Evolutionary conservation across 2,113 vertebrate genomes (phyloP).

Genomic region (Brachypodius melanocephalos): DNA sequence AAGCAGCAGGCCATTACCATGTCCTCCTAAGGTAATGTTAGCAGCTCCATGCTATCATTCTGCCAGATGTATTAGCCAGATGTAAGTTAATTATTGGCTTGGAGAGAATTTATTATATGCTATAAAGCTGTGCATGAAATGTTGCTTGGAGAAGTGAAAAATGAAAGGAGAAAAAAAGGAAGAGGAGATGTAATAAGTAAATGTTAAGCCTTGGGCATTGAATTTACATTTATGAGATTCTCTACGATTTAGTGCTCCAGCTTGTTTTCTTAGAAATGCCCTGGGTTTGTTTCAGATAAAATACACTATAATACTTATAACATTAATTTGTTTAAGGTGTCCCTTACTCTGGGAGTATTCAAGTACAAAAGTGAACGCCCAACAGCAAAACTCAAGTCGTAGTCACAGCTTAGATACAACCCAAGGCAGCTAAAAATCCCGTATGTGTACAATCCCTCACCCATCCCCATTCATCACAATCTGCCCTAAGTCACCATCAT

Average conservation of each 20-base stretch:
- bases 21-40: neutral
- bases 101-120: slow-evolving; percentile 16
- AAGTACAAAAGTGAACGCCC: neutral
- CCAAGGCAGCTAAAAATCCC: neutral
- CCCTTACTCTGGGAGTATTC: neutral
- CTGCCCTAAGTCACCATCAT: neutral
- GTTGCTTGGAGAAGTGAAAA: slow-evolving; percentile 25
- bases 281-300: slow-evolving; percentile 25
- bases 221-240: slow-evolving; percentile 50
- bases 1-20: slow-evolving; percentile 5
- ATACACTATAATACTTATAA: neutral
- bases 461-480: neutral
- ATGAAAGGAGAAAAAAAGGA: neutral
- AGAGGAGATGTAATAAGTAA: neutral
- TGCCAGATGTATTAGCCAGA: slow-evolving; percentile 20
- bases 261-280: slow-evolving; percentile 47
- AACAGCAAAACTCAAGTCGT: neutral
- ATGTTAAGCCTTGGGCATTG: slow-evolving; percentile 23
- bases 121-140: slow-evolving; percentile 3
- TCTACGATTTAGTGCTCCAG: slow-evolving; percentile 30
- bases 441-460: neutral
- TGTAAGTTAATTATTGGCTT: slow-evolving; percentile 54
- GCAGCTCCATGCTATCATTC: neutral
- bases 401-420: neutral
- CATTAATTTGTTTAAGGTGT: neutral